Conservation (phyloP, 1,140 invertebrate species). For the Micrasema longulum region DNA sequence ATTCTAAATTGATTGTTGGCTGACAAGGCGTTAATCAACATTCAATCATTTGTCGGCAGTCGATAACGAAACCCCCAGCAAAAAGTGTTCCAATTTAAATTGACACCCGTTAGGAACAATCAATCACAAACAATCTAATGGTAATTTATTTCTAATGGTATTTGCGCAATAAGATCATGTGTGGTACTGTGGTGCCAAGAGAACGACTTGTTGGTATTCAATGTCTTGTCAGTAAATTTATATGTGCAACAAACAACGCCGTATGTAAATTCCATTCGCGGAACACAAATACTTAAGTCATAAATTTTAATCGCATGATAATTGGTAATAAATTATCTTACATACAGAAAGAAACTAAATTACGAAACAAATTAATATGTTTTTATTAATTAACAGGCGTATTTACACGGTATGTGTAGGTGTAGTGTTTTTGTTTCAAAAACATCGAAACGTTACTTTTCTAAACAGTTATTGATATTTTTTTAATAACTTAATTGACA, state of each 20-base stretch:
- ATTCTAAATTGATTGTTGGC: constrained; percentile 37
- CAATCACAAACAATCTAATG: constrained; percentile 45
- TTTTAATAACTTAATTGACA: too few species aligned
- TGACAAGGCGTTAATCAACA: constrained; percentile 43
- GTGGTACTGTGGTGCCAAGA: constrained; percentile 14
- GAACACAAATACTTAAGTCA: too few species aligned
- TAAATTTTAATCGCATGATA: too few species aligned
- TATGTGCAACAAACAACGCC: neutral
- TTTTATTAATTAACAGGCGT: too few species aligned
- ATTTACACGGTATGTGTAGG: too few species aligned
- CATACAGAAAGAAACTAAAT: too few species aligned
- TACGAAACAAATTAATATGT: too few species aligned
- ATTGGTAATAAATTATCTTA: too few species aligned
- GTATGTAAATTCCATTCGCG: too few species aligned
- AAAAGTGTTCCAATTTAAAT: constrained; percentile 45
- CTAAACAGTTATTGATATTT: too few species aligned
- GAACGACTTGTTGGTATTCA: neutral
- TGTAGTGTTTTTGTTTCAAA: too few species aligned
- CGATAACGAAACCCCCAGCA: constrained; percentile 36
- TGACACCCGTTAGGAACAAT: constrained; percentile 40
- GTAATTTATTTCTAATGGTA: constrained; percentile 36
- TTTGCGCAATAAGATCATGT: constrained; percentile 13
- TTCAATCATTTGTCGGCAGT: constrained; percentile 36
- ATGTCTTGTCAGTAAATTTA: constrained; percentile 12
- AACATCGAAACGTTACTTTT: too few species aligned